These are phyloP conservation scores for Ctenoplectra terminalis DNA, from an alignment of 1,140 invertebrate genomes.

Conservation along the genomic window DNA sequence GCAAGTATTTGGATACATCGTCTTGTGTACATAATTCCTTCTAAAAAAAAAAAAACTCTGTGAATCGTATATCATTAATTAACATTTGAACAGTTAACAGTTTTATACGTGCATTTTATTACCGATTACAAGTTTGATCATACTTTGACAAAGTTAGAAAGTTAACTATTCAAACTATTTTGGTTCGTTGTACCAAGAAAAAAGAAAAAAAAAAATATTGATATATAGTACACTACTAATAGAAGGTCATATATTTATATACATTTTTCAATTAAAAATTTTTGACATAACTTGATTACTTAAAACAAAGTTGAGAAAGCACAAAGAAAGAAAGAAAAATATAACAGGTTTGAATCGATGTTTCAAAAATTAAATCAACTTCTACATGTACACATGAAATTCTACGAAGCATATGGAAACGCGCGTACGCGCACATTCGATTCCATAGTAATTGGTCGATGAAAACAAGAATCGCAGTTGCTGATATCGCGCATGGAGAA, in stretches of 20 bases:
- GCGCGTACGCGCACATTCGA: neutral
- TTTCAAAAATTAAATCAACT: neutral
- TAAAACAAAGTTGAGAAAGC: constrained; percentile 1
- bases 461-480: neutral
- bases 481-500: constrained; percentile 30
- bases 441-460: neutral
- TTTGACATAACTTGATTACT: neutral
- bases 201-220: neutral
- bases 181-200: neutral
- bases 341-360: neutral
- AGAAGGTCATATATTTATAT: constrained; percentile 4
- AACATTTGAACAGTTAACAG: constrained; percentile 11
- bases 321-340: neutral
- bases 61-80: constrained; percentile 29
- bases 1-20: constrained; percentile 66
- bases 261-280: neutral
- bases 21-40: constrained; percentile 67
- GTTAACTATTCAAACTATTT: neutral
- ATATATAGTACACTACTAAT: neutral
- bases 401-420: neutral
- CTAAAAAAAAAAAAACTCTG: constrained; percentile 32
- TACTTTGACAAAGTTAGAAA: neutral
- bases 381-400: constrained; percentile 7
- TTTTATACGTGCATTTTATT: constrained; percentile 11
- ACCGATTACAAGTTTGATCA: neutral